These are phyloP conservation scores for Lichenostomus cassidix DNA, from an alignment of 2,113 vertebrate species.

Conservation along the genomic window DNA sequence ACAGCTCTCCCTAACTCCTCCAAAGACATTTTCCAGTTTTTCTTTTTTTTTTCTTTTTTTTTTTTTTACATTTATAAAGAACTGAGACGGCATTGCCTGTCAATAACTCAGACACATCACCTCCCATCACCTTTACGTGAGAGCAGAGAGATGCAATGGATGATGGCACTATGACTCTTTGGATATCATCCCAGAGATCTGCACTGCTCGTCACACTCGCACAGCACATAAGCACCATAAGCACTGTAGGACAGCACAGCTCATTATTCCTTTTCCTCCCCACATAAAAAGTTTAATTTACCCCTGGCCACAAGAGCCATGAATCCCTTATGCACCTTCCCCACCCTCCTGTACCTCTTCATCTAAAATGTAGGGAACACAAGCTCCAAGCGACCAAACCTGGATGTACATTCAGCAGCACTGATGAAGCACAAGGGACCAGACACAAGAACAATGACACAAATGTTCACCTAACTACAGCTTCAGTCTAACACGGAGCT, in stretches of 20 bases:
- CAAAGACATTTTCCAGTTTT: not conserved
- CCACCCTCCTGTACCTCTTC: accelerated
- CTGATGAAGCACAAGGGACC: not conserved
- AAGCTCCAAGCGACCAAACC: not conserved
- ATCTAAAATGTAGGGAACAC: not conserved
- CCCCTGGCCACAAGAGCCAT: not conserved
- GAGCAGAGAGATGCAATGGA: not conserved
- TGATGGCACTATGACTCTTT: not conserved
- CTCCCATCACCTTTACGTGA: not conserved
- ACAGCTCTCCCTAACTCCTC: not conserved
- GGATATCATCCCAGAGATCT: not conserved
- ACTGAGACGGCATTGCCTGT: not conserved
- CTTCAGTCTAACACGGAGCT: not conserved
- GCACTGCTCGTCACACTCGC: not conserved
- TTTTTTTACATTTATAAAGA: not conserved
- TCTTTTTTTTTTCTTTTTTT: no score
- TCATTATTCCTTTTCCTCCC: not conserved
- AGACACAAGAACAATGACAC: not conserved
- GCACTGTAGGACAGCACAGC: not conserved
- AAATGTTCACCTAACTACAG: not conserved
- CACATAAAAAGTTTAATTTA: not conserved
- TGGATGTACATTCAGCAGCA: not conserved
- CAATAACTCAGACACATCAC: not conserved
- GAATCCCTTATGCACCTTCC: not conserved
- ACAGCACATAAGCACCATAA: not conserved